Evolutionary conservation across 2,113 vertebrate genomes (phyloP), one percentile per base, ranked within the genome.

Genomic region (Channa argus): DNA sequence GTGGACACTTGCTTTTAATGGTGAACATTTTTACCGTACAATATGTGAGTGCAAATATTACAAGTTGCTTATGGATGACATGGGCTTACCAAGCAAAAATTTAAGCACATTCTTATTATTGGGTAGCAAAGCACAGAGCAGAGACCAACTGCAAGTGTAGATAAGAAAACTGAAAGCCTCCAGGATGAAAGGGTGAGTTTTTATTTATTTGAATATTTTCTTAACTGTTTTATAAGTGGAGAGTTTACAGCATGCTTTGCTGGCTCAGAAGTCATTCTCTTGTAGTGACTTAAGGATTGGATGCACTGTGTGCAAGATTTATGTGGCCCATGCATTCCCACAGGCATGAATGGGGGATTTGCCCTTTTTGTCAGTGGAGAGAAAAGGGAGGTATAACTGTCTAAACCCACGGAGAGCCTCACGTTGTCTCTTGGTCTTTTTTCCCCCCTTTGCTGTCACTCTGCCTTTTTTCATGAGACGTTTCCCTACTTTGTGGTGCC

Each of bases 261-360:
- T 4, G 44, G 41, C 47, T 39, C 45, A 49, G 53, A 67, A 60
- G 60, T 74, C 56, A 11, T 64, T 55, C 43, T 41, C 46, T 39
- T 71, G 64, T 24, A 13, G 4, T 2, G 64, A 43, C 5, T 63
- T 43, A 63, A 51, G 10, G 24, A 63, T 47, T 53, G 24, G 50
- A 52, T 63, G 34, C 9, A 2, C 63, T 58, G 33, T 63, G 37
- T 47, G 55, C 12, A 55, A 37, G 60, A 51, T 55, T 71, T 72
- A 70, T 74, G 55, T 77, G 62, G 56, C 33, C 63, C 70, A 8
- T 8, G 37, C 39, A 34, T 69, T 67, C 55, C 70, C 68, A 53
- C 13, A 45, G 76, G 69, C 54, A 6, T 53, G 46, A 75, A 83
- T 51, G 38, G 36, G 54, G 5, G 3, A 24, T 60, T 68, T 49